Evolutionary conservation across 2,113 vertebrate species (phyloP).

Genomic region (Tinamus guttatus): DNA sequence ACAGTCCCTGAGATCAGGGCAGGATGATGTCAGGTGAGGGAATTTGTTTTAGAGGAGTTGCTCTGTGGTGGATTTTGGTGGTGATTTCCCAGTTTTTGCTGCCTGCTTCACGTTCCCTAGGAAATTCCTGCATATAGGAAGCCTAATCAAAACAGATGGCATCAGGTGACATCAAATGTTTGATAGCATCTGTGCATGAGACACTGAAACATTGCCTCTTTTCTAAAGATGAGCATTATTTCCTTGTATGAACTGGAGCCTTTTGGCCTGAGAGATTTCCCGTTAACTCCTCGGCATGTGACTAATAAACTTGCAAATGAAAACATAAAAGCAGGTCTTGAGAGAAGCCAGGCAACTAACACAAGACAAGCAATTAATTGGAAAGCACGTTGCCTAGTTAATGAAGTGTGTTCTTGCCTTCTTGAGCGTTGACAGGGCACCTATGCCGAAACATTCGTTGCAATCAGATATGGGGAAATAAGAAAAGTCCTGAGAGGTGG

Average conservation of each 20-base stretch:
- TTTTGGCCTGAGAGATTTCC: not conserved
- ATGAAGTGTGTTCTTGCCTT: not conserved
- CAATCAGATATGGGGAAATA: too few species aligned
- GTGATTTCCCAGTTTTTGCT: not conserved
- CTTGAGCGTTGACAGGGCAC: not conserved
- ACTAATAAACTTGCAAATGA: not conserved
- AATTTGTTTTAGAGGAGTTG: not conserved
- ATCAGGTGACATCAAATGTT: not conserved
- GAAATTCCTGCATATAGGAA: not conserved
- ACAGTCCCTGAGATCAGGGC: accelerated
- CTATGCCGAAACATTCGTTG: not conserved
- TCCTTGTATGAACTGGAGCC: not conserved
- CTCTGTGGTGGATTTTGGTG: not conserved
- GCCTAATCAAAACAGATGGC: not conserved
- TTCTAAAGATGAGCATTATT: not conserved
- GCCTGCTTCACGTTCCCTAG: not conserved
- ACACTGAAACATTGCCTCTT: not conserved
- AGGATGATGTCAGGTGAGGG: not conserved
- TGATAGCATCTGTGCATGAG: accelerated
- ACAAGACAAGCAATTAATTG: not conserved
- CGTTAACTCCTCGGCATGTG: not conserved
- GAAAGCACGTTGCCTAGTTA: not conserved
- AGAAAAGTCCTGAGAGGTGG: not conserved
- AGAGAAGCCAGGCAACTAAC: not conserved
- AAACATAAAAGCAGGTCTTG: not conserved